Base-by-base conservation (phyloP, 1,140 invertebrate species). In the Portunus trituberculatus region DNA sequence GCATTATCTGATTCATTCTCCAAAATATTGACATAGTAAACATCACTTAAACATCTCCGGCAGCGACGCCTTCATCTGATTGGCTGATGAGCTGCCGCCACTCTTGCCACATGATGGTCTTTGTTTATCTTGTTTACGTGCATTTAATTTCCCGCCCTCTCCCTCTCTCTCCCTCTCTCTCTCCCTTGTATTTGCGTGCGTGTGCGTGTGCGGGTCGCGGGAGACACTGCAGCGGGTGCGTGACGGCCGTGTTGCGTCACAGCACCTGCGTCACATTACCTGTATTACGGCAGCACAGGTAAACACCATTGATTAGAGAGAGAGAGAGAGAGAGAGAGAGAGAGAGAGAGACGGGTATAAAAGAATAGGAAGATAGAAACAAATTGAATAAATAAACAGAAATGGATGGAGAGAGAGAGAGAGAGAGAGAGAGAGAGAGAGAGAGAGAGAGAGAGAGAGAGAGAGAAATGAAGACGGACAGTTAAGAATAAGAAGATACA, bases 1-100 rank as follows among this genome's bases (percentile, higher is more conserved):
- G 93, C 93, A 94, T 94, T 94, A 94, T 94, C 93, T 94, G 93
- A 94, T 94, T 94, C 93, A 94, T 94, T 94, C 93, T 46, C 93
- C 93, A 94, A 94, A 94, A 94, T 94, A 94, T 94, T 94, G 91
- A 94, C 93, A 94, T 91, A 94, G 88, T 91, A 91, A 94, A 94
- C 93, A 94, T 91, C 93, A 94, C 93, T 94, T 94, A 94, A 94
- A 94, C 93, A 94, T 94, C 93, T 94, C 93, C 88, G 29, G 93
- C 88, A 91, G 67, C 93, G 88, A 94, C 31, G 93, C 93, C 88
- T 59, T 45, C 67, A 29, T 52, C 93, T 94, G 93, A 94, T 94
- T 94, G 93, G 93, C 83, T 94, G 93, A 94, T 94, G 93, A 94
- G 89, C 93, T 82, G 93, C 93, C 87, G 93, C 93, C 82, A 88